Evolutionary conservation across 2,888 invertebrate species (phyloP).

Genomic region (Cactoblastis cactorum): DNA sequence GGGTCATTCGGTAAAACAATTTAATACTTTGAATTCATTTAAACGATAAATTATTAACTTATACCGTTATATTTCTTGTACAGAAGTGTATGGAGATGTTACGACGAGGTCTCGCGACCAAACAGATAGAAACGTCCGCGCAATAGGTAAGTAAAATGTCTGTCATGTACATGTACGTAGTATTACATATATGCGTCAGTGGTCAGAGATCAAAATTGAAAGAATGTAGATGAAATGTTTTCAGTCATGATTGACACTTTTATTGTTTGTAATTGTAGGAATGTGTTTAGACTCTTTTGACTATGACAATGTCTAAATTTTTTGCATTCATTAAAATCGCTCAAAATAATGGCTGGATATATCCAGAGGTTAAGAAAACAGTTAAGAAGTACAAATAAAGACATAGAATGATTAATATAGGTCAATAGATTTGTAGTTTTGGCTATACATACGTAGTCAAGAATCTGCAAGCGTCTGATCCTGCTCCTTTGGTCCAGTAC

Average conservation of each 20-base stretch:
- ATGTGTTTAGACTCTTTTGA: background rate
- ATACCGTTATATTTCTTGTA: background rate
- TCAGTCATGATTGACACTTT: background rate
- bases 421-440: no score
- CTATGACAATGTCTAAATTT: background rate
- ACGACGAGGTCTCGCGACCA: slow-evolving; percentile 5
- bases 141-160: slow-evolving; percentile 26
- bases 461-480: no score
- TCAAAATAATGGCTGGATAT: no score
- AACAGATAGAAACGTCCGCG: slow-evolving; percentile 23
- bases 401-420: no score
- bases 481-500: no score
- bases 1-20: no score
- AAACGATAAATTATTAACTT: no score
- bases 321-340: background rate
- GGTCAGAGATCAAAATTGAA: background rate
- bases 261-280: background rate
- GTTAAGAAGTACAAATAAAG: no score
- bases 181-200: background rate
- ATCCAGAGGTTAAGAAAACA: no score
- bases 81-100: slow-evolving; percentile 26
- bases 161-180: background rate
- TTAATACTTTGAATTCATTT: no score
- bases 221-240: background rate
- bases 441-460: no score